phyloP scores from a whole-genome alignment of 2,113 vertebrate genomes.

The Octodon degus region DNA sequence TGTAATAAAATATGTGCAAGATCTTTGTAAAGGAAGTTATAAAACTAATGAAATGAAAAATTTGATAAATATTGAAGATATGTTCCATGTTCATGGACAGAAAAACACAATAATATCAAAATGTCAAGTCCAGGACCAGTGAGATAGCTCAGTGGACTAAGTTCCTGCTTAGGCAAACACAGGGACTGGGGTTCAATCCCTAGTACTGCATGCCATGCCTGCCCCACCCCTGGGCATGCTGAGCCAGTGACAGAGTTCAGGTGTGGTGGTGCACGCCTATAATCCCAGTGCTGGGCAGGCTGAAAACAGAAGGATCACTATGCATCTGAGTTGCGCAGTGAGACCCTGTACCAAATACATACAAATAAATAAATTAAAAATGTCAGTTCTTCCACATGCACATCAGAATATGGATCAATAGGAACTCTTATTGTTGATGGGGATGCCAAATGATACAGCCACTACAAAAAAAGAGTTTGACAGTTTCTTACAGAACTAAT shows the following conservation, averaged over 20 bases:
- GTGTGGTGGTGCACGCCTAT: too few species aligned
- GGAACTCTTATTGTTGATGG: background rate
- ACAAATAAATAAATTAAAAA: background rate
- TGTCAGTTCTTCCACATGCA: background rate
- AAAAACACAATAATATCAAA: background rate
- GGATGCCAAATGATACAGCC: background rate
- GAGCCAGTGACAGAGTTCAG: too few species aligned
- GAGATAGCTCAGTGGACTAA: too few species aligned
- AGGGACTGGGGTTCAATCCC: too few species aligned
- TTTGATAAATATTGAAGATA: background rate
- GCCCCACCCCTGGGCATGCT: too few species aligned
- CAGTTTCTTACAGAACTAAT: background rate
- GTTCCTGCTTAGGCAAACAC: too few species aligned
- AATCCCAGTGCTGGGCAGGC: too few species aligned
- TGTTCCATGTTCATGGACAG: background rate
- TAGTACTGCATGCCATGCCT: too few species aligned
- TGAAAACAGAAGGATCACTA: too few species aligned
- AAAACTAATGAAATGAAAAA: background rate
- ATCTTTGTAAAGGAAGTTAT: background rate
- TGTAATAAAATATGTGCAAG: background rate
- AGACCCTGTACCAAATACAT: too few species aligned
- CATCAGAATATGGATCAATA: background rate
- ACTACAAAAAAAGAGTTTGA: background rate
- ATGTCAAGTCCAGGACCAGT: background rate
- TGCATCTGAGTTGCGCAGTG: too few species aligned